Evolutionary conservation across 2,797 vertebrate species (phyloP), one percentile per base, ranked within the genome.

Genomic region (Oreochromis grahami): DNA sequence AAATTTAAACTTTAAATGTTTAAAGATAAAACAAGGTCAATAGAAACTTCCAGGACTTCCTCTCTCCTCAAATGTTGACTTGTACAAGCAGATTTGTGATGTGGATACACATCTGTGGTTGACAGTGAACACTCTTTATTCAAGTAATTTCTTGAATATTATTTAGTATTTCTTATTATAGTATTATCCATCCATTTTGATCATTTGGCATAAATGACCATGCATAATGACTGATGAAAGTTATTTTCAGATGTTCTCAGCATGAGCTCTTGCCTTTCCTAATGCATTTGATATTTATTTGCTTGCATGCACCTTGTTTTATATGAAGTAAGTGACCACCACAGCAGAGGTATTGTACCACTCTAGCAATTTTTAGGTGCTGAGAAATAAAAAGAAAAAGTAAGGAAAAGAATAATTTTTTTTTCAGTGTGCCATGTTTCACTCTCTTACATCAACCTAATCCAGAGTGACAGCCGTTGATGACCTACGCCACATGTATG

Each of bases 391-490:
- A 32, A 60, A 45, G 0, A 36, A 68, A 32, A 9, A 9, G 38
- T 82, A 77, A 17, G 14, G 56, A 11, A 78, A 89, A 26, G 2
- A 79, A 86, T 32, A 6, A 50, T 0, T 7, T 19, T 80, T 83
- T 68, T 68, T 45, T 48, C 60, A 68, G 9, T 29, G 32, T 63
- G 58, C 77, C 78, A 65, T 55, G 78, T 91, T 88, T 89, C 83
- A 80, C 74, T 84, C n/a, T 11, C 77, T 93, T 92, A 83, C 87
- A 84, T 89, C 90, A 88, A 86, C 87, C n/a, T 92, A 91, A 94
- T 91, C 81, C 68, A 36, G 36, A 87, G 70, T 87, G 90, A 86
- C 91, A 93, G 86, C 55, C 88, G 86, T 76, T 88, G 85, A 89
- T 92, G 91, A 93, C 92, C 89, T 87, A 50, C 6, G 60, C 26